These are phyloP conservation scores for Leuciscus idus DNA, from an alignment of 2,113 vertebrate genomes.

Conservation along the genomic window DNA sequence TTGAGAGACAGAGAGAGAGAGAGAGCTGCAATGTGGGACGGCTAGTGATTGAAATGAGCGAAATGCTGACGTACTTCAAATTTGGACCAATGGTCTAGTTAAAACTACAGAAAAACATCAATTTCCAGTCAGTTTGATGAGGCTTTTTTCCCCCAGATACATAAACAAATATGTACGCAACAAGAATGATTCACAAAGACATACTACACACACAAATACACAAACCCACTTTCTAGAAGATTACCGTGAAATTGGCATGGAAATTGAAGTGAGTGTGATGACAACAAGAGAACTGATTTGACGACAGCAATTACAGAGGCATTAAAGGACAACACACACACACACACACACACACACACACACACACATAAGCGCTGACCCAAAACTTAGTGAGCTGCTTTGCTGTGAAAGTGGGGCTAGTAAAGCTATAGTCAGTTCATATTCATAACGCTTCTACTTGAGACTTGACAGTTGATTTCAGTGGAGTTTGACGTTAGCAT, in stretches of 20 bases:
- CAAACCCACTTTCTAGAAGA: background rate
- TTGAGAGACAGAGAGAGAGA: background rate
- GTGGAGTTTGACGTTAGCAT: background rate
- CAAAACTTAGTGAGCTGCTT: background rate
- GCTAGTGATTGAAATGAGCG: background rate
- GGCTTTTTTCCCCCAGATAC: background rate
- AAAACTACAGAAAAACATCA: background rate
- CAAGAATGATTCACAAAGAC: background rate
- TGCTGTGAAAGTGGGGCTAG: background rate
- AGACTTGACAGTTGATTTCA: background rate
- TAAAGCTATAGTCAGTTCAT: background rate
- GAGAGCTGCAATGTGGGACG: background rate
- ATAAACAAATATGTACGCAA: background rate
- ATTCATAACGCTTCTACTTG: background rate
- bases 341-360: background rate
- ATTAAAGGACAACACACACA: background rate
- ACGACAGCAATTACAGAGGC: background rate
- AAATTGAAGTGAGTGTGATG: constrained; percentile 8
- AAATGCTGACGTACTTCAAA: background rate
- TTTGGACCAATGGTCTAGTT: background rate
- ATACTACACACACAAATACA: background rate
- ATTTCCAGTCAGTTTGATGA: background rate
- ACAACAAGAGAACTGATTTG: constrained; percentile 1
- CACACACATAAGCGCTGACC: background rate
- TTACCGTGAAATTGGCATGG: constrained; percentile 12